Evolutionary conservation across 1,140 invertebrate species (phyloP).

Genomic region (Euura saliciscinereae): DNA sequence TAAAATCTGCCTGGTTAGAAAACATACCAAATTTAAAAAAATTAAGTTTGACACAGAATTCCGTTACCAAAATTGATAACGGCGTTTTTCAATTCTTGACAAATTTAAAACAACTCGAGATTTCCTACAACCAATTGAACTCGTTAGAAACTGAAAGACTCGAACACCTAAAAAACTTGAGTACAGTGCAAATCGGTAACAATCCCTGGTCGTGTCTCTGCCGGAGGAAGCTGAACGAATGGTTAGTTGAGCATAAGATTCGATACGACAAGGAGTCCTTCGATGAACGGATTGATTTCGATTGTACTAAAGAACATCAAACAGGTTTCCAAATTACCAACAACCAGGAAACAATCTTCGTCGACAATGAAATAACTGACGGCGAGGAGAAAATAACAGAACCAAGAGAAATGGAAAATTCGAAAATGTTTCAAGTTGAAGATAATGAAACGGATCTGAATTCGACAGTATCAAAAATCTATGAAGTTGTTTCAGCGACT

Average conservation of each 20-base stretch:
- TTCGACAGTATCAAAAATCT: not conserved
- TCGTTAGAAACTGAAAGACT: conserved; percentile 40
- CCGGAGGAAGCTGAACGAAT: conserved; percentile 26
- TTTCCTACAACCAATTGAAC: conserved; percentile 42
- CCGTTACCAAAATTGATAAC: conserved; percentile 35
- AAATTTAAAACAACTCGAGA: conserved; percentile 28
- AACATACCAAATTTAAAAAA: conserved; percentile 27
- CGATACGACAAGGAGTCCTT: conserved; percentile 30
- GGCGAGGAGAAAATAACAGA: not conserved
- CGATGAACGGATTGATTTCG: conserved; percentile 19
- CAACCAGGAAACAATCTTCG: not conserved
- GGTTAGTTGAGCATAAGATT: conserved; percentile 30
- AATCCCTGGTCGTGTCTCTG: conserved; percentile 47
- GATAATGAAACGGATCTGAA: not conserved
- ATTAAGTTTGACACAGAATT: conserved; percentile 38
- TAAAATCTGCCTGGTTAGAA: conserved; percentile 26
- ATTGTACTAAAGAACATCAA: not conserved
- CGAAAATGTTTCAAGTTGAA: not conserved
- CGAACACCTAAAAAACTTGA: conserved; percentile 26
- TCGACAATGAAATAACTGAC: not conserved
- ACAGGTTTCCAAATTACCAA: not conserved
- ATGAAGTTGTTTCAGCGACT: not conserved
- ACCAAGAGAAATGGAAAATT: not conserved
- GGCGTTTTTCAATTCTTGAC: conserved; percentile 35
- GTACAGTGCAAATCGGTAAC: conserved; percentile 23